phyloP scores from a whole-genome alignment of 2,113 vertebrate species.

The Echinops telfairi region DNA sequence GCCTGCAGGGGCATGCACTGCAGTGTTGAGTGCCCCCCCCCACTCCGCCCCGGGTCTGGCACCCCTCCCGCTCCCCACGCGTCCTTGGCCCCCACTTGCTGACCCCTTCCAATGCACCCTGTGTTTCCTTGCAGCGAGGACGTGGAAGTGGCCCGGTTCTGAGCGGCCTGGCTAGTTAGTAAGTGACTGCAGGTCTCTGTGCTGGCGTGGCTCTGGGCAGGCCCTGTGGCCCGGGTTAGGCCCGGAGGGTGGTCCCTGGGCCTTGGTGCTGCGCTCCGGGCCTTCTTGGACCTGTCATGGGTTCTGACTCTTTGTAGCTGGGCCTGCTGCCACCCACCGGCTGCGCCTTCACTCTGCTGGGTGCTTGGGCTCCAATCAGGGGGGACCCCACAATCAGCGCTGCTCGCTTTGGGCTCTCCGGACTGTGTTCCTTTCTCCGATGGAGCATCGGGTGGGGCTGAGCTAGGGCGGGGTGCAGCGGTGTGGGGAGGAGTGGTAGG shows the following conservation, averaged over 20 bases:
- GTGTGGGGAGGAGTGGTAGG: not conserved
- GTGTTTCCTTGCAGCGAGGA: conserved; percentile 94
- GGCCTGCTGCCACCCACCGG: not conserved
- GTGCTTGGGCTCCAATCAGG: not conserved
- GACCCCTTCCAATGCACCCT: conserved; percentile 78
- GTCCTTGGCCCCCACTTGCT: not conserved
- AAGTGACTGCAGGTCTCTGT: conserved; percentile 89
- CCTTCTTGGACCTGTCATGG: conserved; percentile 45
- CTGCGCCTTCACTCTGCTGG: not conserved
- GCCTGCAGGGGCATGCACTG: not conserved
- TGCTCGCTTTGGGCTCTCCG: not conserved
- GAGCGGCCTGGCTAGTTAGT: conserved; percentile 91
- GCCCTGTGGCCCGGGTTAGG: conserved; percentile 7
- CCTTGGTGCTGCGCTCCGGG: conserved; percentile 9
- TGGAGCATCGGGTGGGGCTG: not conserved
- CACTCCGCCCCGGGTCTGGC: not conserved
- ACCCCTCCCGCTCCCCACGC: no score
- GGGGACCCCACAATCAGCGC: not conserved
- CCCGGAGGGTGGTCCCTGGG: not conserved
- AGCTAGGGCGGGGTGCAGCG: not conserved
- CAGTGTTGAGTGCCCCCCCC: not conserved
- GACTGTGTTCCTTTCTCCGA: not conserved
- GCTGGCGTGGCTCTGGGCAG: conserved; percentile 59
- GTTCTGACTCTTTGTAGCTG: not conserved
- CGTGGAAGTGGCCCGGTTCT: conserved; percentile 94